Evolutionary conservation across 2,797 vertebrate species (phyloP).

Genomic region (Crenuchus spilurus): DNA sequence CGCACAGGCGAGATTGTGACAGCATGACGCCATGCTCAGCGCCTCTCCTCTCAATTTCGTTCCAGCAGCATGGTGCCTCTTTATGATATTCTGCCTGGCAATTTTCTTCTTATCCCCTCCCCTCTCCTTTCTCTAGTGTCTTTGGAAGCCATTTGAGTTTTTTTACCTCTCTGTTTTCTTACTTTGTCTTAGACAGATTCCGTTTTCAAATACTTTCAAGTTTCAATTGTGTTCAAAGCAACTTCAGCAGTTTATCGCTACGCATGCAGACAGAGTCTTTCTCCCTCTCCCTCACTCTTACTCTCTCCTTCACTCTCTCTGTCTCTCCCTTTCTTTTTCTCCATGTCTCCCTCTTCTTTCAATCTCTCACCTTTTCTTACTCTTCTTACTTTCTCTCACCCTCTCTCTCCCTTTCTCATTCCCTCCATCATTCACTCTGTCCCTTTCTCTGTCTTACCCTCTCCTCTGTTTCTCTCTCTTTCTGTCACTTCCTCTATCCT

Average conservation of each 20-base stretch:
- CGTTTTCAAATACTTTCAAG: conserved; percentile 8
- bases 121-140: conserved; percentile 29
- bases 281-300: not conserved
- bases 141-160: conserved; percentile 30
- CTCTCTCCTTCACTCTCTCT: not conserved
- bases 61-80: conserved; percentile 51
- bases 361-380: not conserved
- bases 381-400: not conserved
- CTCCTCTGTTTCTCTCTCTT: not conserved
- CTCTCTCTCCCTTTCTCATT: not conserved
- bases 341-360: not conserved
- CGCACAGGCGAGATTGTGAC: conserved; percentile 48
- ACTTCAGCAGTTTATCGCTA: conserved; percentile 7
- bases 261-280: conserved; percentile 5
- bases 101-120: conserved; percentile 53
- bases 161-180: not conserved
- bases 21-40: conserved; percentile 50
- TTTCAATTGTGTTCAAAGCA: conserved; percentile 11
- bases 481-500: not conserved
- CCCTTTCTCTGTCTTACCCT: not conserved
- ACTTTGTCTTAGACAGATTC: conserved; percentile 8
- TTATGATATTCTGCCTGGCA: conserved; percentile 57
- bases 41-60: conserved; percentile 53
- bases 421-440: not conserved
- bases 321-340: not conserved